Evolutionary conservation across 2,888 invertebrate genomes (phyloP).

Genomic region (Polietes domitor): DNA sequence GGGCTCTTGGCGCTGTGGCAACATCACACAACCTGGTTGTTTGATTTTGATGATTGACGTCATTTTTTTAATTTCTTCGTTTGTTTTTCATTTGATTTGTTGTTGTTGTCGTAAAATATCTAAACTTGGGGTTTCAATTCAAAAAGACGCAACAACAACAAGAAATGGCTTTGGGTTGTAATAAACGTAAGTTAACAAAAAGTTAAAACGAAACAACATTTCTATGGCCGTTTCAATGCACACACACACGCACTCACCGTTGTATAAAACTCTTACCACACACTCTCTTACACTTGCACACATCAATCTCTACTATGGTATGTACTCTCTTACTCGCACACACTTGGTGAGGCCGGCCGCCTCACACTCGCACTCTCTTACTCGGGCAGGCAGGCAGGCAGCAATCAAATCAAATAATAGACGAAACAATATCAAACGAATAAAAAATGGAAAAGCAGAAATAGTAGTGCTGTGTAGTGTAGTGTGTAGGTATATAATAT

Average conservation of each 20-base stretch:
- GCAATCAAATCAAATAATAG: constrained; percentile 37
- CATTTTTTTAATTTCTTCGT: constrained; percentile 16
- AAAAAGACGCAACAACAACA: constrained; percentile 1
- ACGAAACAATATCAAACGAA: constrained; percentile 12
- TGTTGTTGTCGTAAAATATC: not conserved
- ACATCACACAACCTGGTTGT: too few relatives aligned
- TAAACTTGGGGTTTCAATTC: not conserved
- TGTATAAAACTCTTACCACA: constrained; percentile 1
- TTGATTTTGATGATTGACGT: constrained; percentile 4
- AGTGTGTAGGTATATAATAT: constrained; percentile 8
- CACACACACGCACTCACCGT: not conserved
- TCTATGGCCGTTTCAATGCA: constrained; percentile 31
- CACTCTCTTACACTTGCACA: not conserved
- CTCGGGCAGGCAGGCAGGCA: too few relatives aligned
- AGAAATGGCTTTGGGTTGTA: constrained; percentile 32
- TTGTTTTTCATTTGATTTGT: not conserved
- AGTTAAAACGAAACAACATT: constrained; percentile 33
- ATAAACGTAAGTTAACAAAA: constrained; percentile 26
- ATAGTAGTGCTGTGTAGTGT: not conserved
- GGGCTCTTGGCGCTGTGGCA: too few relatives aligned
- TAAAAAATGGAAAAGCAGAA: not conserved
- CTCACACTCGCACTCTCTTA: not conserved
- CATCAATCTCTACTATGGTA: too few relatives aligned
- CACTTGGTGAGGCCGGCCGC: too few relatives aligned
- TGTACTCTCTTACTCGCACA: too few relatives aligned